Percentiles rank a stretch among this genome's conserved stretches.
phyloP scores from a whole-genome alignment of 1,140 invertebrate species.

The Pseudomyrmex concolor region DNA sequence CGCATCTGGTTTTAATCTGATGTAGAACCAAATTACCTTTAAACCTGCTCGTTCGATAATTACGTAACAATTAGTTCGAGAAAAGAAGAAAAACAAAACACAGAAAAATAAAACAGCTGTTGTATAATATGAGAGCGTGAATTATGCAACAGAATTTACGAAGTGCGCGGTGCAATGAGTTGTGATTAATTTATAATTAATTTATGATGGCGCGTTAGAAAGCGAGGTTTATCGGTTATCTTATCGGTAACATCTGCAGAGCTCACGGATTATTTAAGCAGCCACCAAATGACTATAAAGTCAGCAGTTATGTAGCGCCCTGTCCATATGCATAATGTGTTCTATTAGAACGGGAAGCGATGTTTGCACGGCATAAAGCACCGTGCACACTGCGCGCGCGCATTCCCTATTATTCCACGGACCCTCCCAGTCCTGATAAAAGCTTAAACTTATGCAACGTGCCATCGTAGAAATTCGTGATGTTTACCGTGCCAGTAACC shows the following conservation, averaged over 20 bases:
- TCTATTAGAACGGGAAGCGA: conserved; percentile 60
- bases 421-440: conserved; percentile 14
- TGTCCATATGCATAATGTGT: conserved; percentile 73
- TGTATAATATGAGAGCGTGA: background rate
- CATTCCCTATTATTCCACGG: conserved; percentile 18
- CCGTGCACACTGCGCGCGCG: conserved; percentile 22
- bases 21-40: too few species aligned
- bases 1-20: too few species aligned
- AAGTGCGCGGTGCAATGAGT: conserved; percentile 9
- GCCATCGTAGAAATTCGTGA: conserved; percentile 22
- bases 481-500: conserved; percentile 1
- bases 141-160: conserved; percentile 22
- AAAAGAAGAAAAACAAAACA: background rate
- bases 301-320: conserved; percentile 68
- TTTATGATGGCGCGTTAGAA: background rate
- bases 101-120: background rate
- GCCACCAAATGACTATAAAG: conserved; percentile 71
- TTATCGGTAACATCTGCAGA: conserved; percentile 62
- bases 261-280: conserved; percentile 69
- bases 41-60: too few species aligned
- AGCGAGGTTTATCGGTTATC: conserved; percentile 42
- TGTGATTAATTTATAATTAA: conserved; percentile 40
- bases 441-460: conserved; percentile 42
- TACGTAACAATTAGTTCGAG: too few species aligned
- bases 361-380: conserved; percentile 73